Conservation (phyloP, 2,113 vertebrate species). For the Proteles cristata region DNA sequence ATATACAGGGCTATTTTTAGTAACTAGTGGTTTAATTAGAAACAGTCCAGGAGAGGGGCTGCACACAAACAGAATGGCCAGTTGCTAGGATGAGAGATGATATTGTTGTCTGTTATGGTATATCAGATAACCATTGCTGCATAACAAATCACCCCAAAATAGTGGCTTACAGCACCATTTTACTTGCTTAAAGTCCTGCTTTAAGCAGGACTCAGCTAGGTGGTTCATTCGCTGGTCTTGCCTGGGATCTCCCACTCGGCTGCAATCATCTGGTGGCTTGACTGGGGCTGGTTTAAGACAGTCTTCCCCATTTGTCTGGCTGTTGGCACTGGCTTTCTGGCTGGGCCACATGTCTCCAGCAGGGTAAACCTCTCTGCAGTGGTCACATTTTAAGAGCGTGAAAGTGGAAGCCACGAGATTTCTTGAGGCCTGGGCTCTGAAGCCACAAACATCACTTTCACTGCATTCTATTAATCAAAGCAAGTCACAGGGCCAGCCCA, state of each 20-base stretch:
- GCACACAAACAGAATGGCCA: background rate
- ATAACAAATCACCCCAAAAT: background rate
- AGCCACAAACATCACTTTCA: background rate
- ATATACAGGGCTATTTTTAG: background rate
- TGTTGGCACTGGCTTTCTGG: background rate
- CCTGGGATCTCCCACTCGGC: background rate
- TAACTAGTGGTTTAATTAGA: slow-evolving; percentile 51
- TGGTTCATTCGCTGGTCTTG: background rate
- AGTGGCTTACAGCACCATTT: background rate
- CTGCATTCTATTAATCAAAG: background rate
- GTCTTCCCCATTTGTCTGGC: background rate
- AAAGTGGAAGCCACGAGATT: background rate
- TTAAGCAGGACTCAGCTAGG: background rate
- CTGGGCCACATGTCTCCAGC: background rate
- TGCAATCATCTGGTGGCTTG: background rate
- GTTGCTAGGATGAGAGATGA: background rate
- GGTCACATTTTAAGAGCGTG: background rate
- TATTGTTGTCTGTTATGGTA: background rate
- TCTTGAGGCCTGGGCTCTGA: background rate
- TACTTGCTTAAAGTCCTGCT: background rate
- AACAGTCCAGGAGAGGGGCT: background rate
- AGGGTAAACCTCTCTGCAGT: background rate
- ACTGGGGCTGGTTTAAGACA: background rate
- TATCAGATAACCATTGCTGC: background rate
- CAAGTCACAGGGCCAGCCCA: background rate